Evolutionary conservation across 1,140 invertebrate genomes (phyloP).

Genomic region (Neuroterus valhalla): DNA sequence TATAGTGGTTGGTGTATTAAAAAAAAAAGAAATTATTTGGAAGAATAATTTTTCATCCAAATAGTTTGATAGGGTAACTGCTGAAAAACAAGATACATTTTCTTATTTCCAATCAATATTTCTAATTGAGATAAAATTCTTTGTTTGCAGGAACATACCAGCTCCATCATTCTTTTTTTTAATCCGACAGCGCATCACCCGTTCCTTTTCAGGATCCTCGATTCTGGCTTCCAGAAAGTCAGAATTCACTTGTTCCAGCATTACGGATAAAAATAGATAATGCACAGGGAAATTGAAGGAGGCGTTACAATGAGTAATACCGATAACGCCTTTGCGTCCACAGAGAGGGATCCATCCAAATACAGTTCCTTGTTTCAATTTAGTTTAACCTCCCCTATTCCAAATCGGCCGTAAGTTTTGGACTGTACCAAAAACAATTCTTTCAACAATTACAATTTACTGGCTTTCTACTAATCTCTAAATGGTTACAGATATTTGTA

Average conservation of each 20-base stretch:
- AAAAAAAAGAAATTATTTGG: too few relatives aligned
- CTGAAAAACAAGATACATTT: too few relatives aligned
- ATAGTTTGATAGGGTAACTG: background rate
- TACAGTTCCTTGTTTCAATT: conserved; percentile 35
- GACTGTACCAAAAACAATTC: too few relatives aligned
- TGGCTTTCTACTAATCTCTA: too few relatives aligned
- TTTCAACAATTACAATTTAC: too few relatives aligned
- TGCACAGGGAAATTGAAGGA: background rate
- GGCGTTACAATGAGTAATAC: conserved; percentile 42
- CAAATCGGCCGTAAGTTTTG: too few relatives aligned
- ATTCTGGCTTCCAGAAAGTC: conserved; percentile 45
- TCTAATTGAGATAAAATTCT: background rate
- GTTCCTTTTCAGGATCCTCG: conserved; percentile 47
- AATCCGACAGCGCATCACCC: conserved; percentile 40
- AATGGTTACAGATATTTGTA: too few relatives aligned
- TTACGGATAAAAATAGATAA: conserved; percentile 22
- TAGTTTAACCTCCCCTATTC: background rate
- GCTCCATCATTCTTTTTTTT: conserved; percentile 43
- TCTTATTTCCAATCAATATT: background rate
- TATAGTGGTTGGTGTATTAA: too few relatives aligned
- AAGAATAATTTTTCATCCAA: too few relatives aligned
- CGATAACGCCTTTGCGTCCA: conserved; percentile 47
- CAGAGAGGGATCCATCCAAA: conserved; percentile 48
- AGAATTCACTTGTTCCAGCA: conserved; percentile 51
- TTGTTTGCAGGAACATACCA: conserved; percentile 41